Base-by-base conservation (phyloP, 2,113 vertebrate genomes). In the Leptocoma aspasia region DNA sequence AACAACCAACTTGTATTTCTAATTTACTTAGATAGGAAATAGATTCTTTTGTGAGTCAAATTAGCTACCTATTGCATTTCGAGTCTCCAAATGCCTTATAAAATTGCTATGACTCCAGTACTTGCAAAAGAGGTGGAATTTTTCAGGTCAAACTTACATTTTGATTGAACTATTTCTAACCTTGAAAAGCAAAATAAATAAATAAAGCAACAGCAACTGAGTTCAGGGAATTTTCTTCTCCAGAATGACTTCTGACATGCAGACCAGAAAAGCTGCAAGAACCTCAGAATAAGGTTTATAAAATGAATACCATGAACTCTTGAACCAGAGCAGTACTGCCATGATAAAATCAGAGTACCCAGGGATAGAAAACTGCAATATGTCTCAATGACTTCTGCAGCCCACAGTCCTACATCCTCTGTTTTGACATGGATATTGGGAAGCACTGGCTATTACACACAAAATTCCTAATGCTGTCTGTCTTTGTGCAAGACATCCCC, bases 401-500 rank as follows among this genome's bases (percentile, higher is more conserved):
- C 66, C 71, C 70, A 37, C 17, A 61, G 49, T n/a, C 44, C 31
- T 56, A 72, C 35, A 73, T 64, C 33, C 78, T 77, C 45, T 45
- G 50, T 54, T 95, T 68, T 87, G 93, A 95, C 45, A 45, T 13
- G n/a, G 92, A 65, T 78, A 85, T 72, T 71, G 63, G 61, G 73
- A 87, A 89, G 83, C 26, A 39, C 57, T 53, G 50, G 57, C 41
- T 94, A 69, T 92, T 92, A 85, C n/a, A 79, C 52, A 45, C 20
- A 27, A 71, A 92, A 86, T 85, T 92, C 84, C 78, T 95, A 91
- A 92, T 76, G 86, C 69, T 86, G 35, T 63, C 56, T 68, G 65
- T 72, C 84, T 91, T 83, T 2, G 0, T 53, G 42, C 61, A 76
- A 94, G 84, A 65, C 59, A 57, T 87, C 80, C 19, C 20, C 84